Base-by-base conservation (phyloP, 1,140 invertebrate species). In the Drosophila persimilis region DNA sequence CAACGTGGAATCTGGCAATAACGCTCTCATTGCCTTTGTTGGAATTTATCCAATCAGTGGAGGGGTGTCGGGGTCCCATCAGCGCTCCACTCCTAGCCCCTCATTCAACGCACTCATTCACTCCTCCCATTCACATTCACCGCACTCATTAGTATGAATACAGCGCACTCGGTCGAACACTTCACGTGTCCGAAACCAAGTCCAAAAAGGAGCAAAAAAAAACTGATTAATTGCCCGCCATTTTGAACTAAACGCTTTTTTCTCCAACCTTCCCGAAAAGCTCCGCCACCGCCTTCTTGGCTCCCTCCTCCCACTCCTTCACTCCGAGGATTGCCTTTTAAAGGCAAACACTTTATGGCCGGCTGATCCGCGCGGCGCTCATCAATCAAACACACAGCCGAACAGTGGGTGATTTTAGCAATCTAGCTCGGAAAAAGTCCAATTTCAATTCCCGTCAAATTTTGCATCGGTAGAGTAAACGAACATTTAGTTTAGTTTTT, bases 371-470 rank as follows among this genome's bases (percentile, higher is more conserved):
- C 13, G 47, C 26, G 56, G 66, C 50, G 58, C 55, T 83, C 74
- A 78, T 78, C 71, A 81, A 84, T 83, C 79, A 83, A 75, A 74
- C 15, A 41, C 22, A 64, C 60, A 61, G n/a, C 17, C 24, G 45
- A 9, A 56, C 24, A 17, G 35, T 39, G 35, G 35, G 11, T 1
- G 1, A 39, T 39, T 13, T 13, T 0, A 39, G 3, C 11, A 39
- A 13, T 13, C 11, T 5, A 1, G 35, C 11, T 39, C 11, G 11
- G 0, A 39, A 39, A 39, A 39, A 13, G 11, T 39, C 3, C 11
- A 13, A 39, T 35, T 11, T 35, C 9, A 11, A 11, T 35, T 35
- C 31, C 29, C 29, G 29, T 0, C 8, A 9, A 26, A 20, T 17
- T 17, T 17, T 17, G 17, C 0, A 17, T 17, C 1, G 17, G 1